Evolutionary conservation across 2,113 vertebrate species (phyloP), one percentile per base, ranked within the genome.

Genomic region (Acanthochromis polyacanthus): DNA sequence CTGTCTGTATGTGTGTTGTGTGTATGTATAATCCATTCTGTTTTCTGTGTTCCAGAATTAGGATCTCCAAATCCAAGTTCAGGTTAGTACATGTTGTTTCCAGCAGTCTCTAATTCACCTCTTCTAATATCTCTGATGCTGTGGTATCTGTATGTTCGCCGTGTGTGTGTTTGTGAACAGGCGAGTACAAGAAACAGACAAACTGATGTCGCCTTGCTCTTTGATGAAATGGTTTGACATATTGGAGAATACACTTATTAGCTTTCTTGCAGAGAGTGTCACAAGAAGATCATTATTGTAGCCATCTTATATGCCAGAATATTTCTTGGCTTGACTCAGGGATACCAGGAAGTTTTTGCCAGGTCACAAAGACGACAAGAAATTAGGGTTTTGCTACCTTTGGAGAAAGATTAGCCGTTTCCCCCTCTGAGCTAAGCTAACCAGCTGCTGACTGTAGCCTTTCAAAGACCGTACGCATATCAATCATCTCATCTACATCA

Each of bases 61-160:
- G 96, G 92, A 98, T 99, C 95, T 99, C 98, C 95, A 99, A 99
- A 94, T 99, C 98, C 79, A 99, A 99, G 93, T 99, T 99, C 95
- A 99, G 98, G 98, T 99, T 93, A 98, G 98, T 97, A 95, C 89
- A 92, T 91, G 60, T 82, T 83, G 84, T 87, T 87, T 71, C 40
- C 25, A 79, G 89, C 55, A 23, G 92, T 91, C 88, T 76, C 46
- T 59, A 28, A 48, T 78, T 62, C 89, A 81, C 53, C 74, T 65
- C 57, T 82, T 84, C 71, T 58, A 8, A 45, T 72, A 75, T 84
- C 70, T 78, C 71, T 67, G 61, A 61, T 80, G 38, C 62, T 66
- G 74, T 80, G 71, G 28, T 82, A 69, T 83, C 58, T 60, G 64
- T 87, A 22, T 23, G 5, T 60, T 62, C 28, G 7, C 36, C 71